Base-by-base conservation (phyloP, 2,888 invertebrate species). In the Trachelus stipa region DNA sequence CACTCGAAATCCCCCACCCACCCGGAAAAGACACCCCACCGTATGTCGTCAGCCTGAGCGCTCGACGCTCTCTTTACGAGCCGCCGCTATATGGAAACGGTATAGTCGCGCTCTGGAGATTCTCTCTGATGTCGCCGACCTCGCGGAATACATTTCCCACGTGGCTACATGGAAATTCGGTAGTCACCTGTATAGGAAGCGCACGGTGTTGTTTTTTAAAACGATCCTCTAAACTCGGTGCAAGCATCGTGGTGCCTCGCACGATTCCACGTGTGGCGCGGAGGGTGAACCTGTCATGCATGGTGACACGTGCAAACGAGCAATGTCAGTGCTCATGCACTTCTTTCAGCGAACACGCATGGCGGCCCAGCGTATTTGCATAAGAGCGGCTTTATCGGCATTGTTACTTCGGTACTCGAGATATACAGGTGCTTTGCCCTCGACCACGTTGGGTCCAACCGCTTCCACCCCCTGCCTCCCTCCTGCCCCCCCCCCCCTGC, bases 1-100 rank as follows among this genome's bases (percentile, higher is more conserved):
- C 74, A 75, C 75, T 75, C 75, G 75, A 77, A 77, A 75, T 77
- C 71, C 12, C 35, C 35, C 69, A 33, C 4, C 69, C 40, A 15
- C 56, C 23, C 6, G 56, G 23, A 56, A 56, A 23, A 56, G 56
- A 9, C 56, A 56, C 23, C 9, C 56, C 23, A 9, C 56, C 56
- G 23, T 56, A 56, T 23, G 56, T 56, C 23, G 56, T 56, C 56
- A 9, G 23, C 2, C 9, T 1, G 56, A 56, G 9, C 23, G 56
- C 56, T 56, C 1, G 23, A 56, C 56, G 23, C 56, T 56, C 23
- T 56, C 56, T 56, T 9, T 23, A 23, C 56, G 23, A 23, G 23
- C 23, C 23, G 2, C 2, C 56, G 56, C 56, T 56, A 9, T 9
- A 23, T 23, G 56, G 9, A 23, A 56, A 56, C 23, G 23, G 23